These are phyloP conservation scores for Odontamblyopus rebecca DNA, from an alignment of 2,797 vertebrate genomes.

Conservation along the genomic window DNA sequence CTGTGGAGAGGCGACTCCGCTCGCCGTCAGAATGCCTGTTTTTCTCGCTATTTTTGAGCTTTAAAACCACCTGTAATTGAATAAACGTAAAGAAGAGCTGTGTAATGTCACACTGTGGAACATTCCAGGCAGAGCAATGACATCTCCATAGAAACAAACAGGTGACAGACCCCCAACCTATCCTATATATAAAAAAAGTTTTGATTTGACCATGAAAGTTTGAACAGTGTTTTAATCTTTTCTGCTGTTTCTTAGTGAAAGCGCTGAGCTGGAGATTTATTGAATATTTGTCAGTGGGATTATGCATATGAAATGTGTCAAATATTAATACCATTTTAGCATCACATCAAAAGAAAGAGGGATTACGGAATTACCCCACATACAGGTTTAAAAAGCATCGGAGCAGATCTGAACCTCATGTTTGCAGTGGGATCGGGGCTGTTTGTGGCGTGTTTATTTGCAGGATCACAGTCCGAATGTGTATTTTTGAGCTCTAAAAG, in stretches of 20 bases:
- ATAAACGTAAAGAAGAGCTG: no score
- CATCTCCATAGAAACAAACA: no score
- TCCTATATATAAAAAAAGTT: no score
- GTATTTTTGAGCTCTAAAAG: no score
- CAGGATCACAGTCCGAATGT: neutral
- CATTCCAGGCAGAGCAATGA: no score
- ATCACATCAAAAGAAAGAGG: constrained; percentile 1
- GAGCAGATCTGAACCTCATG: neutral
- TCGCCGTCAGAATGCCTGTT: no score
- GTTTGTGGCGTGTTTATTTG: neutral
- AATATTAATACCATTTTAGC: constrained; percentile 1
- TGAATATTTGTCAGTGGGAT: neutral
- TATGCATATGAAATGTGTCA: neutral
- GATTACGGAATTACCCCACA: neutral
- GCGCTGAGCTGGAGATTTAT: neutral
- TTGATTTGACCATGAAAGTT: neutral
- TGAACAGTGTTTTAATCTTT: neutral
- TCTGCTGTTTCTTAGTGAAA: neutral
- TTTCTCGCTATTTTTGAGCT: no score
- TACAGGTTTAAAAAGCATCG: neutral
- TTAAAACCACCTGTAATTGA: no score
- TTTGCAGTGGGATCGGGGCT: neutral
- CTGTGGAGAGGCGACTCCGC: no score
- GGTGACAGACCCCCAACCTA: no score
- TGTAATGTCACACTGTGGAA: no score